Evolutionary conservation across 2,888 invertebrate species (phyloP).

Genomic region (Agriopis marginaria): DNA sequence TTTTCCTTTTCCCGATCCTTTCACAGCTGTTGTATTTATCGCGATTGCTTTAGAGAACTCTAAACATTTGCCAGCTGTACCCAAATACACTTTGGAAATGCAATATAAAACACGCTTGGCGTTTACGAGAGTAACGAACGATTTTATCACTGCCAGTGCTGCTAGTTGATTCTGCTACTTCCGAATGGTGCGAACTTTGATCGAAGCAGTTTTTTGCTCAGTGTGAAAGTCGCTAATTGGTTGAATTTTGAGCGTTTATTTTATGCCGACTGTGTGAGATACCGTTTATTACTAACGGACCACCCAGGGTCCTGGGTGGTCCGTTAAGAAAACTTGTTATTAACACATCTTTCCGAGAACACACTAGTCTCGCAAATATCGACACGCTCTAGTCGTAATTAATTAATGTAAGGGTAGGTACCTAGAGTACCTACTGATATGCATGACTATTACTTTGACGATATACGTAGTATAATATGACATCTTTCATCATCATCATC

Average conservation of each 20-base stretch:
- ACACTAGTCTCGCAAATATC: no score
- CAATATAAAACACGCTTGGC: constrained; percentile 29
- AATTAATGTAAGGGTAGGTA: no score
- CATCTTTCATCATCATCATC: no score
- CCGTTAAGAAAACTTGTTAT: no score
- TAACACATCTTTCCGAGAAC: no score
- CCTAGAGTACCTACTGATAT: no score
- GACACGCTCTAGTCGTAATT: no score
- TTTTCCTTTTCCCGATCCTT: constrained; percentile 6
- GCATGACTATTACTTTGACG: no score
- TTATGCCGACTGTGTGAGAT: neutral
- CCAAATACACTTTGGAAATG: constrained; percentile 22
- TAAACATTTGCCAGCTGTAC: constrained; percentile 15
- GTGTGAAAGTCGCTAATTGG: constrained; percentile 34
- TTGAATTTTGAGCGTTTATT: constrained; percentile 12
- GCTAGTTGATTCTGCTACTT: constrained; percentile 24
- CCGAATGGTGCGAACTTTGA: constrained; percentile 25
- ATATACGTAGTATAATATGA: no score
- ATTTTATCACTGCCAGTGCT: constrained; percentile 26
- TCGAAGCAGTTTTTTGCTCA: constrained; percentile 41
- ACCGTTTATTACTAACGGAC: no score
- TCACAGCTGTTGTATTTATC: constrained; percentile 25
- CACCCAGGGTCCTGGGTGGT: no score
- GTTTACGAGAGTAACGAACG: constrained; percentile 29
- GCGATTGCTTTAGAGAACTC: constrained; percentile 19